Base-by-base conservation (phyloP, 2,797 vertebrate species). In the Microtus obscurus region DNA sequence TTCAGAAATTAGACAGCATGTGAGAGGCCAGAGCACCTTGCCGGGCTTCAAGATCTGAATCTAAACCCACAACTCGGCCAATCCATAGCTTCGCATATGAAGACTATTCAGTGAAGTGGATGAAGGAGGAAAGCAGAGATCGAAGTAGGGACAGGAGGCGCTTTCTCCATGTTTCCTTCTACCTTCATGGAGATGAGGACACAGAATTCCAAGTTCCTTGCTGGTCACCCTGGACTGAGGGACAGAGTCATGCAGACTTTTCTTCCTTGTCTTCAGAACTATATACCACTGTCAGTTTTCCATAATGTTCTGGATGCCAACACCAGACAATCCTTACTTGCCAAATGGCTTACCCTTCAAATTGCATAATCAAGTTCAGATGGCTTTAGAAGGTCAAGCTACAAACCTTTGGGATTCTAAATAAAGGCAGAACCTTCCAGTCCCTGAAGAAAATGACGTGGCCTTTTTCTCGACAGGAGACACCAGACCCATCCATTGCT, bases 261-360 rank as follows among this genome's bases (percentile, higher is more conserved):
- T 53, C 78, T 81, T 25, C n/a, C 16, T 11, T 2, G 29, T 67
- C 74, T n/a, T 77, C 12, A 79, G 81, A 37, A 40, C 19, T 40
- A 7, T 65, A n/a, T 14, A 53, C n/a, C 10, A 37, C 21, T 61
- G 34, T 61, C 31, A 11, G 29, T n/a, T 82, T 40, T 23, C 45
- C 61, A 61, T 90, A n/a, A 83, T 40, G 23, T 87, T 76, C 91
- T 86, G 74, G 67, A 90, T 29, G 79, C 76, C 87, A 80, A 51
- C 16, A 27, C 8, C 21, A 17, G 4, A 16, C 11, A 34, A 17
- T 10, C 12, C 77, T 67, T 51, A 74, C 78, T 37, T 74, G 82
- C 27, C 73, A 87, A 78, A 91, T 0, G 11, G 56, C 29, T 82
- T 16, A 23, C 10, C 67, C 67, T 48, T 91, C 74, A 13, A 56